Evolutionary conservation across 2,888 invertebrate species (phyloP).

Genomic region (Ptilodon capucinus): DNA sequence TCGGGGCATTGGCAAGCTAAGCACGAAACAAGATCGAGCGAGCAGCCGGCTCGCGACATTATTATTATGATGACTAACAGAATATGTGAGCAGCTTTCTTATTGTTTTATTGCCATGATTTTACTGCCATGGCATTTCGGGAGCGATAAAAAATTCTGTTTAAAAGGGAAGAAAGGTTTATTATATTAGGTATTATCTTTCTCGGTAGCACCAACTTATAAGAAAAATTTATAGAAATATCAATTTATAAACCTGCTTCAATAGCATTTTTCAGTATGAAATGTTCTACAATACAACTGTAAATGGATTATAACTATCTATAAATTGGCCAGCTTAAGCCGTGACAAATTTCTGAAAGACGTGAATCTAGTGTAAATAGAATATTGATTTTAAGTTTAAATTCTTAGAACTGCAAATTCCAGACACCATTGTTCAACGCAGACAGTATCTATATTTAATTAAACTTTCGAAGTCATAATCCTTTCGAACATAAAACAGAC

Average conservation of each 20-base stretch:
- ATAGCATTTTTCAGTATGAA: no score
- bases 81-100: constrained; percentile 26
- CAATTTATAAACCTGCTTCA: no score
- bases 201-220: no score
- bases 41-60: constrained; percentile 17
- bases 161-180: not conserved
- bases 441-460: constrained; percentile 4
- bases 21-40: constrained; percentile 34
- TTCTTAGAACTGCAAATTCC: not conserved
- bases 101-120: constrained; percentile 35
- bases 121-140: constrained; percentile 13
- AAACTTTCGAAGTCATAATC: constrained; percentile 1
- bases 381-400: constrained; percentile 1
- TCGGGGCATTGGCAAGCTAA: constrained; percentile 30
- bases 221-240: no score
- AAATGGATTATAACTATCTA: no score
- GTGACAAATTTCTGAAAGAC: no score
- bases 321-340: no score
- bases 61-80: constrained; percentile 40
- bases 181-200: no score
- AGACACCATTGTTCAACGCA: constrained; percentile 1
- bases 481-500: not conserved
- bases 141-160: constrained; percentile 3
- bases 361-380: not conserved
- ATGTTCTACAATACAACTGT: no score